Conservation (phyloP, 2,888 invertebrate genomes). For the Synergus itoensis region DNA sequence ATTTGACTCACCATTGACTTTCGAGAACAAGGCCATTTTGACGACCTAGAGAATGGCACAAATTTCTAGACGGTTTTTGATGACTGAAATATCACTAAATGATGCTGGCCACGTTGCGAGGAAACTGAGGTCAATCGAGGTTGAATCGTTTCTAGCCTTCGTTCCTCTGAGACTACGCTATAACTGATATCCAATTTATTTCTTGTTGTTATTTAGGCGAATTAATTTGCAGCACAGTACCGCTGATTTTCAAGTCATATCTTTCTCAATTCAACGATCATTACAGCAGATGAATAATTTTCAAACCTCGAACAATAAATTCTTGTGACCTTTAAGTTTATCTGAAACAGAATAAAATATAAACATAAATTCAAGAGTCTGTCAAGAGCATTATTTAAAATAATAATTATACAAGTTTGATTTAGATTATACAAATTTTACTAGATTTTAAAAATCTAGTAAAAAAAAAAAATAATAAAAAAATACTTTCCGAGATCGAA, state of each 20-base stretch:
- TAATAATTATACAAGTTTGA: too few relatives aligned
- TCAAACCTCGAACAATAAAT: background rate
- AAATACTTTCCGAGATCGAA: background rate
- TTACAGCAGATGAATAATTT: background rate
- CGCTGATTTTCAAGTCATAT: background rate
- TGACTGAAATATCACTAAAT: background rate
- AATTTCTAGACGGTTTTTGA: background rate
- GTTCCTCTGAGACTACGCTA: background rate
- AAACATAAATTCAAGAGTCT: too few relatives aligned
- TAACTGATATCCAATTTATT: background rate
- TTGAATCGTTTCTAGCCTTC: background rate
- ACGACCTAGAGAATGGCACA: background rate
- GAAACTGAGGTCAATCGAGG: background rate
- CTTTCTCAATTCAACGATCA: conserved; percentile 2
- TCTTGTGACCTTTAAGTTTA: background rate
- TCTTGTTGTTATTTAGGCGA: background rate
- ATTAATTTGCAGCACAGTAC: conserved; percentile 12
- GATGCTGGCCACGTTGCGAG: background rate
- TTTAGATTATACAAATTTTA: too few relatives aligned
- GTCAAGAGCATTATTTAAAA: too few relatives aligned
- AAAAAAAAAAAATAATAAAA: background rate
- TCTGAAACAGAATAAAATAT: background rate
- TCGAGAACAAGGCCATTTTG: conserved; percentile 38
- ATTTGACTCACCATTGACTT: conserved; percentile 28
- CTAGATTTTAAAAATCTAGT: background rate